Base-by-base conservation (phyloP, 2,797 vertebrate species). In the Gymnothorax javanicus region DNA sequence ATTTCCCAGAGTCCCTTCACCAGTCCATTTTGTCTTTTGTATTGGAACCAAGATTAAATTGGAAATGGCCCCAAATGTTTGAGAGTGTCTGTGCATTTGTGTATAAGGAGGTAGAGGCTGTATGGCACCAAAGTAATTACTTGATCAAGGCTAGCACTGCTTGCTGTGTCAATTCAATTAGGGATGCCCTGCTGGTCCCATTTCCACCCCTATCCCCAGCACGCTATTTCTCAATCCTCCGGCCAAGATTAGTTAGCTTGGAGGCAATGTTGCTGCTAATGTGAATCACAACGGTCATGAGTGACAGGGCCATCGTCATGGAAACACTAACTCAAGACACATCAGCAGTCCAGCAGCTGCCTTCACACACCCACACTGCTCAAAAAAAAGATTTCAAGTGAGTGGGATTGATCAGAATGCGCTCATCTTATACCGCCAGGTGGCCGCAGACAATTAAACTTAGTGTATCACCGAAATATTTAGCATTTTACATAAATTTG, bases 81-180 rank as follows among this genome's bases (percentile, higher is more conserved):
- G 83, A 62, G 8, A 33, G 50, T 83, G 83, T 56, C 23, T 62
- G 67, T 85, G 23, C 73, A 20, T 85, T 50, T 85, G 84, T 59
- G 81, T 7, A 69, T 60, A 17, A 27, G 73, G 13, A 7, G 43
- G 71, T 52, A 43, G 52, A 20, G 4, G n/a, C 69, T 85, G 25
- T 85, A 86, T 84, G 67, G 82, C 67, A 82, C 88, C 88, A 67
- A 73, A 79, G 86, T 88, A 91, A 90, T 90, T 88, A 87, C 73
- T 85, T 85, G 75, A 81, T 83, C 56, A 58, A 86, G 67, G 54
- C 81, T 79, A 50, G 59, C 64, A 82, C 79, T 86, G 84, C 88
- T 71, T 71, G 83, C 83, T 59, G 86, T 89, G 85, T 89, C 87
- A 89, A 87, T 90, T 88, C 81, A 69, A 89, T 91, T 88, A 90